Evolutionary conservation across 2,888 invertebrate species (phyloP).

Genomic region (Venustoraphidia nigricollis): DNA sequence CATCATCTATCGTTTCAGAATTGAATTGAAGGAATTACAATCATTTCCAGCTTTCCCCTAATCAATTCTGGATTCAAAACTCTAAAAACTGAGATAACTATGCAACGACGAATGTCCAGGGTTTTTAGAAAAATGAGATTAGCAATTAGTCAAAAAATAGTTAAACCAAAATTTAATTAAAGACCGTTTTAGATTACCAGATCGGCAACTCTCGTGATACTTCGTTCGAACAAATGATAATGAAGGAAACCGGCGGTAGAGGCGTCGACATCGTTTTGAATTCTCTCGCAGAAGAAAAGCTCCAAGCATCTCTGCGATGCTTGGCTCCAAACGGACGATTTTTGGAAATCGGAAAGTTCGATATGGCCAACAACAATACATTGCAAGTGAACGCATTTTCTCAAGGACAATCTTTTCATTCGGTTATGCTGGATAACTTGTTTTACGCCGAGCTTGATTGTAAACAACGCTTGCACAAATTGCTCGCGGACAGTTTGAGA

Average conservation of each 20-base stretch:
- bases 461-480: slow-evolving; percentile 33
- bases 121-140: too few species aligned
- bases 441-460: slow-evolving; percentile 13
- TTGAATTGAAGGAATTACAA: too few species aligned
- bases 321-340: slow-evolving; percentile 48
- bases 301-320: slow-evolving; percentile 52
- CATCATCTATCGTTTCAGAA: too few species aligned
- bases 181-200: slow-evolving; percentile 31
- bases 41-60: too few species aligned
- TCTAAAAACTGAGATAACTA: too few species aligned
- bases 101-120: too few species aligned
- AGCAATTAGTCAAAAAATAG: too few species aligned
- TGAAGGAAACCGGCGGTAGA: slow-evolving; percentile 60
- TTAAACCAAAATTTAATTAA: too few species aligned
- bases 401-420: slow-evolving; percentile 59
- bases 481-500: slow-evolving; percentile 18
- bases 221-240: slow-evolving; percentile 75
- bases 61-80: too few species aligned
- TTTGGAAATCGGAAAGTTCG: slow-evolving; percentile 76
- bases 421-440: slow-evolving; percentile 53
- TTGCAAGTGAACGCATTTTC: slow-evolving; percentile 50
- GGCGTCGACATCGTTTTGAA: slow-evolving; percentile 88
- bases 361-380: slow-evolving; percentile 50
- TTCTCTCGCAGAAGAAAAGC: slow-evolving; percentile 82
- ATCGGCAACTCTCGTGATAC: slow-evolving; percentile 79